phyloP scores from a whole-genome alignment of 2,797 vertebrate species.

The Hippoglossus hippoglossus region DNA sequence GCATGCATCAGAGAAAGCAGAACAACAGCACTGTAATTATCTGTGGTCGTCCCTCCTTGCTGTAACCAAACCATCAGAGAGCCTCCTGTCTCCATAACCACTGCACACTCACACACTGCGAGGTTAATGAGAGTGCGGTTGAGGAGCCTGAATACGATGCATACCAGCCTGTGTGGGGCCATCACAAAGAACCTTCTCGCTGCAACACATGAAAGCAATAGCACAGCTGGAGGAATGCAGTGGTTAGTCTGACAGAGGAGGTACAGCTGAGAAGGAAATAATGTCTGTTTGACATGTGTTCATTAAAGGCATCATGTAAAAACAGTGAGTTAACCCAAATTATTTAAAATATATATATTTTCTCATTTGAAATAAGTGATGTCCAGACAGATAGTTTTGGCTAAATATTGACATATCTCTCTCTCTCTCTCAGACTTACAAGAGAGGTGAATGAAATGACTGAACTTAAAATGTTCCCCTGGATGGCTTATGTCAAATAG shows the following conservation, averaged over 20 bases:
- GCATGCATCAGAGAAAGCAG: conserved; percentile 16
- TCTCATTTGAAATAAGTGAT: neutral
- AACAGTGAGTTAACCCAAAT: neutral
- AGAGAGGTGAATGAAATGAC: too few relatives aligned
- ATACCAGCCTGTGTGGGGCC: conserved; percentile 59
- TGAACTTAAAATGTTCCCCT: too few relatives aligned
- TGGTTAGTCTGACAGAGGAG: conserved; percentile 32
- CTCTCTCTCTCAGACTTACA: too few relatives aligned
- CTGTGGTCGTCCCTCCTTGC: conserved; percentile 48
- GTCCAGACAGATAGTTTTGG: too few relatives aligned
- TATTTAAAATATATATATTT: neutral
- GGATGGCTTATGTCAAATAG: too few relatives aligned
- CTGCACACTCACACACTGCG: conserved; percentile 63
- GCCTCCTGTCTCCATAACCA: conserved; percentile 49
- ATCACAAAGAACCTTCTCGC: conserved; percentile 53
- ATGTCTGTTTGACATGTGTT: conserved; percentile 39
- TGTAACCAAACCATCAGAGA: conserved; percentile 58
- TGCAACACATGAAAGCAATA: conserved; percentile 59
- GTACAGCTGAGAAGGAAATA: conserved; percentile 16
- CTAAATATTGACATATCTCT: too few relatives aligned
- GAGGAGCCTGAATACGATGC: conserved; percentile 39
- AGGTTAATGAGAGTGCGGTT: conserved; percentile 65
- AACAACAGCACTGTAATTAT: conserved; percentile 58
- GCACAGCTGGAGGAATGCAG: conserved; percentile 58
- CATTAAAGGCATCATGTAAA: neutral